Base-by-base conservation (phyloP, 2,888 invertebrate genomes). In the Uropetala carovei region DNA sequence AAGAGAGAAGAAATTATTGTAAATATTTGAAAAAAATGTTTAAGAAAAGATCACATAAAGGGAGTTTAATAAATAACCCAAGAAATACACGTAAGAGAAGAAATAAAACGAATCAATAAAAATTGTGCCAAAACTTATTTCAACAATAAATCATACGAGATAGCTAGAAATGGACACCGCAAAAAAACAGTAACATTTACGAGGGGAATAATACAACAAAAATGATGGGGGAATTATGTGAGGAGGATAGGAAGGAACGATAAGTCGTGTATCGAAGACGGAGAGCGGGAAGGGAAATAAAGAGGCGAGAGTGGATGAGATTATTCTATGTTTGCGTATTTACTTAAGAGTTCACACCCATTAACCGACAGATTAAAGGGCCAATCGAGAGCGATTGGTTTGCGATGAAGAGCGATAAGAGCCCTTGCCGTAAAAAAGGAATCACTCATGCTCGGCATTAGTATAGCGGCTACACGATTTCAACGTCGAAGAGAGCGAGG, bases 281-380 rank as follows among this genome's bases (percentile, higher is more conserved):
- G 43, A 43, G 5, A 43, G 43, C 5, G 1, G 43, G 5, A 43
- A 43, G 5, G 43, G 43, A 5, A 43, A 43, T 1, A 5, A 43
- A 14, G 83, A n/a, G 22, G 83, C 16, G 83, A 82, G 30, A 83
- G n/a, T 83, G 83, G 83, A 82, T 56, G 16, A 82, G 82, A 83
- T 57, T 57, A 83, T 43, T 43, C 3, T 43, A 3, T 57, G 56
- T 83, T 83, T 83, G 57, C n/a, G 43, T 83, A 57, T 83, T 83
- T 83, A 57, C 83, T 57, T 43, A 56, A 83, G 57, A 56, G 43
- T 83, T 83, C 83, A 0, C 30, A 57, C 57, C 83, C 83, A 83
- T 83, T 43, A 83, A 83, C 56, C 43, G 83, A 83, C 83, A 57
- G 83, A 16, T 83, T 83, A 83, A n/a, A 83, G 83, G n/a, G 30